A percentile compares a stretch with the other conserved stretches of the same genome.
Conservation (phyloP, 2,113 vertebrate genomes). For the Oryzias woworae region DNA sequence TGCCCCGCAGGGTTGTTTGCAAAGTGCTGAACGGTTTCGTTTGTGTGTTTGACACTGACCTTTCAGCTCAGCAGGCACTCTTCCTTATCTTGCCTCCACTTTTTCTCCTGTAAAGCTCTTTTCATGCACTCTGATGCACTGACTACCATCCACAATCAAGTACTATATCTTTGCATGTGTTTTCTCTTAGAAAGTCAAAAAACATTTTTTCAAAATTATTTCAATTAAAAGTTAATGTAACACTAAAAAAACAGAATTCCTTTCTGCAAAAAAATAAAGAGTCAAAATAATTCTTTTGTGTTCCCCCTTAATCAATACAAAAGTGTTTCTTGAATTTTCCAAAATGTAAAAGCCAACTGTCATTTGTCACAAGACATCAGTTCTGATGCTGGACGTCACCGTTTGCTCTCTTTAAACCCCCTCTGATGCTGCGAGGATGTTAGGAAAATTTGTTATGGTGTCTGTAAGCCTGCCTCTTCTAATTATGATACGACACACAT, state of each 20-base stretch:
- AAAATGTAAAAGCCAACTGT: constrained; percentile 34
- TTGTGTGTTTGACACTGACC: constrained; percentile 3
- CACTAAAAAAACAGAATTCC: too few species aligned
- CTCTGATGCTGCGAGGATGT: constrained; percentile 31
- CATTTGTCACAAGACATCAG: constrained; percentile 54
- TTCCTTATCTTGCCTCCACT: not conserved
- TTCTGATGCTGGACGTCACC: constrained; percentile 13
- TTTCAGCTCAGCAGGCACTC: constrained; percentile 1
- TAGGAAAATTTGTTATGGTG: constrained; percentile 42
- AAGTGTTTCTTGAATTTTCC: constrained; percentile 11
- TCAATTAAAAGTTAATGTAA: too few species aligned
- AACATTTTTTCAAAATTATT: too few species aligned
- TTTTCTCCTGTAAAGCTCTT: not conserved
- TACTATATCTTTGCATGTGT: too few species aligned
- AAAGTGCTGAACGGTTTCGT: constrained; percentile 3
- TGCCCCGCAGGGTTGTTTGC: constrained; percentile 16
- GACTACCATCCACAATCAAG: too few species aligned
- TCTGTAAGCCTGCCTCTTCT: constrained; percentile 48
- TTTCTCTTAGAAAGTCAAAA: too few species aligned
- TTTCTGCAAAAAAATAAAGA: too few species aligned
- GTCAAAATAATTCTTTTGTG: too few species aligned
- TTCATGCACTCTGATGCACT: too few species aligned
- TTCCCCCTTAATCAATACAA: too few species aligned
- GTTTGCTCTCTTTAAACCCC: constrained; percentile 27
- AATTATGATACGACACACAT: constrained; percentile 36